These are phyloP conservation scores for Sebastes elongatus DNA, from an alignment of 2,797 vertebrate genomes.

Conservation along the genomic window DNA sequence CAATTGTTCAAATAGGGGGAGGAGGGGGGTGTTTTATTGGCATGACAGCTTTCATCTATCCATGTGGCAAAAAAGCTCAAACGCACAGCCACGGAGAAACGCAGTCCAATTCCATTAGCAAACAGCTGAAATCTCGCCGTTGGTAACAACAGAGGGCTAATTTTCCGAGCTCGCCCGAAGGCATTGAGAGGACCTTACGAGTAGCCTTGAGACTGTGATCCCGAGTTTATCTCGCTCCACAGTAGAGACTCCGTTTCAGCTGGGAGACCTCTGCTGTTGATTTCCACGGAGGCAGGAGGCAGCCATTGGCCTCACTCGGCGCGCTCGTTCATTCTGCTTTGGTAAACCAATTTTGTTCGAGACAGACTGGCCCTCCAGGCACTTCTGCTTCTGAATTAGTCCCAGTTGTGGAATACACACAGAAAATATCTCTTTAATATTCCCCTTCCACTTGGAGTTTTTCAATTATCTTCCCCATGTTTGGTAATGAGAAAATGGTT, in stretches of 20 bases:
- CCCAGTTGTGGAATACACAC: slow-evolving; percentile 75
- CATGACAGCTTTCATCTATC: slow-evolving; percentile 45
- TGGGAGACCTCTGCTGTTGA: slow-evolving; percentile 57
- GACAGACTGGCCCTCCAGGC: slow-evolving; percentile 78
- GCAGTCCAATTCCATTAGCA: slow-evolving; percentile 38
- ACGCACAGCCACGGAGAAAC: slow-evolving; percentile 5
- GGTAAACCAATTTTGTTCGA: slow-evolving; percentile 78
- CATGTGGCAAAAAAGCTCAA: slow-evolving; percentile 16
- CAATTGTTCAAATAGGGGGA: slow-evolving; percentile 43
- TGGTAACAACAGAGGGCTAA: slow-evolving; percentile 46
- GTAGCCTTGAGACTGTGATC: slow-evolving; percentile 52
- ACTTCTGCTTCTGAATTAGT: slow-evolving; percentile 77
- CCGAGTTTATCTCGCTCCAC: slow-evolving; percentile 42
- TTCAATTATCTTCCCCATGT: slow-evolving; percentile 77
- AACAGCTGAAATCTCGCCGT: slow-evolving; percentile 35
- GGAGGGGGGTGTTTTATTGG: slow-evolving; percentile 18
- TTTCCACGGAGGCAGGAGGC: slow-evolving; percentile 70
- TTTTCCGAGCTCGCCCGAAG: slow-evolving; percentile 45
- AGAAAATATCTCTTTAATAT: slow-evolving; percentile 79
- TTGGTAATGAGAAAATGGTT: slow-evolving; percentile 76
- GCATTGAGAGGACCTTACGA: slow-evolving; percentile 15
- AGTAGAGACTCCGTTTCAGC: slow-evolving; percentile 56
- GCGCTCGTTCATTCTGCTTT: slow-evolving; percentile 66
- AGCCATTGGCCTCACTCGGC: slow-evolving; percentile 60
- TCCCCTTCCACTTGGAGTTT: slow-evolving; percentile 72